phyloP scores from a whole-genome alignment of 2,113 vertebrate genomes.

The Syngnathoides biaculeatus region DNA sequence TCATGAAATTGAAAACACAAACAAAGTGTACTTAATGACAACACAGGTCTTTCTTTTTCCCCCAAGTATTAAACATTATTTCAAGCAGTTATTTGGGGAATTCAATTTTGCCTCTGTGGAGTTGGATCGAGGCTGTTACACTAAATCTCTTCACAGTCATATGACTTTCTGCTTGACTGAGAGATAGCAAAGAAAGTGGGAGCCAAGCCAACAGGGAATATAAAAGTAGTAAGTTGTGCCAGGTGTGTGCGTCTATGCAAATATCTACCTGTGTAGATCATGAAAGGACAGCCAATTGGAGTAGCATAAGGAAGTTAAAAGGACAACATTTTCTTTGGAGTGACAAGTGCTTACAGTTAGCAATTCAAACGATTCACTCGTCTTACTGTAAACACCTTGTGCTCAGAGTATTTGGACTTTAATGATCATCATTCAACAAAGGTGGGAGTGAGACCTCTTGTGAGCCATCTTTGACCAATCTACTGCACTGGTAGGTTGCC shows the following conservation, averaged over 20 bases:
- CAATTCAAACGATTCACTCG: constrained; percentile 27
- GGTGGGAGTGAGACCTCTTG: constrained; percentile 28
- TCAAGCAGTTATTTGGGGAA: constrained; percentile 34
- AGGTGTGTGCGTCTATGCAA: constrained; percentile 56
- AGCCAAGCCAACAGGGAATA: constrained; percentile 18
- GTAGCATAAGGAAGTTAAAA: constrained; percentile 60
- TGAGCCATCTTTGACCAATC: constrained; percentile 36
- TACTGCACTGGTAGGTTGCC: constrained; percentile 57
- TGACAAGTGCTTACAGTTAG: constrained; percentile 41
- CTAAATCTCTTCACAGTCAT: background rate
- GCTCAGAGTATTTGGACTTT: background rate
- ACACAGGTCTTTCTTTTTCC: constrained; percentile 4
- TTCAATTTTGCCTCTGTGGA: constrained; percentile 9
- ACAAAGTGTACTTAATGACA: constrained; percentile 31
- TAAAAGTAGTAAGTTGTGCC: constrained; percentile 21
- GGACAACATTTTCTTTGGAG: constrained; percentile 63
- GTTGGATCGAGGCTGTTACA: constrained; percentile 9
- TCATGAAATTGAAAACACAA: constrained; percentile 25
- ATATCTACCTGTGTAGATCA: constrained; percentile 45
- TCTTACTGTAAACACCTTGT: constrained; percentile 3
- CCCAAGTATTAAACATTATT: constrained; percentile 10
- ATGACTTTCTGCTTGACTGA: constrained; percentile 7
- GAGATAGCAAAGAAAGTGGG: background rate
- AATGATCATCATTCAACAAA: constrained; percentile 6
- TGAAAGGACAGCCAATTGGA: constrained; percentile 54